Percentiles rank a stretch among this genome's conserved stretches.
Evolutionary conservation across 2,888 invertebrate species (phyloP).

Genomic region (Eugnorisma glareosa): DNA sequence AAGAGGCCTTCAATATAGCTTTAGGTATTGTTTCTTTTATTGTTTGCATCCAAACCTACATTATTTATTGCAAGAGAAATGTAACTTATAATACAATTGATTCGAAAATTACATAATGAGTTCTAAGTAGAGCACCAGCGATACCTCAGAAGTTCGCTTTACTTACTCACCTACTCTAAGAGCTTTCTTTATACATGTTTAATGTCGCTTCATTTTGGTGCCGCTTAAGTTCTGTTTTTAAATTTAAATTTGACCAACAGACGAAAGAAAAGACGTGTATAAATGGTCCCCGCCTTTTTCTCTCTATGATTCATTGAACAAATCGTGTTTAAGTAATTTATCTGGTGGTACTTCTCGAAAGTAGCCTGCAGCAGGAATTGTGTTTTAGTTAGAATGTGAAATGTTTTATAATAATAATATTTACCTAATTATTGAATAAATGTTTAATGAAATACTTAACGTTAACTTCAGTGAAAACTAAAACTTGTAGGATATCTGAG

Average conservation of each 20-base stretch:
- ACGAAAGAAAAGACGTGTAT: not conserved
- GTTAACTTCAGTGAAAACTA: not conserved
- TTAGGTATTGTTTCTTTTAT: slow-evolving; percentile 66
- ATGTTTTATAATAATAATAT: not conserved
- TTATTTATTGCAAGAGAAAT: slow-evolving; percentile 18
- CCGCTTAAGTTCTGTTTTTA: slow-evolving; percentile 15
- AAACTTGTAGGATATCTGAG: not conserved
- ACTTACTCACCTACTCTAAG: slow-evolving; percentile 12
- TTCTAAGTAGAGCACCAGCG: not conserved
- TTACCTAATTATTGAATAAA: not conserved
- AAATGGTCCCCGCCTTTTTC: not conserved
- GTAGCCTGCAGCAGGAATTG: not conserved
- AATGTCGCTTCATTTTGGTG: slow-evolving; percentile 36
- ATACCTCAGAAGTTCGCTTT: slow-evolving; percentile 20
- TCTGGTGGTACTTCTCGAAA: slow-evolving; percentile 1
- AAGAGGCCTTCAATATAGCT: slow-evolving; percentile 70
- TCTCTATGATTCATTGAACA: not conserved
- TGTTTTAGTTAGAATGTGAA: slow-evolving; percentile 5
- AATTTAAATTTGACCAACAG: slow-evolving; percentile 12
- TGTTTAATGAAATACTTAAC: not conserved
- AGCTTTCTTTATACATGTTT: slow-evolving; percentile 47
- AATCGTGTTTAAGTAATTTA: not conserved
- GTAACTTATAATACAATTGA: not conserved
- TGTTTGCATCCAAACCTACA: not conserved
- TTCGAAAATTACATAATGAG: slow-evolving; percentile 14